Evolutionary conservation across 2,888 invertebrate species (phyloP), one percentile per base, ranked within the genome.

Genomic region (Globia sparganii): DNA sequence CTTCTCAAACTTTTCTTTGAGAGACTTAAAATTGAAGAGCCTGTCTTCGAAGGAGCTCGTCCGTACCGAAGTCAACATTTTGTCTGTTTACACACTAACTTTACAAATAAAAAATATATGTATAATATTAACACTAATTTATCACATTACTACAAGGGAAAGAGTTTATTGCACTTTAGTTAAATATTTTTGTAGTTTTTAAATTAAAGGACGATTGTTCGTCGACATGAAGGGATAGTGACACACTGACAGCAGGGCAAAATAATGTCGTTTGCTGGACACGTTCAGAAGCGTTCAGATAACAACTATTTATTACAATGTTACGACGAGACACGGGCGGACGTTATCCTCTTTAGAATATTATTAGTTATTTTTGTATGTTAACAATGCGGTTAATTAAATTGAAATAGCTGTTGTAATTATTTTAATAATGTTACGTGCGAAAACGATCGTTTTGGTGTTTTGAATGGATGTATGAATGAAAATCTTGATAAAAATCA

Each of bases 1-100:
- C 80, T 91, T 79, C 86, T 96, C 96, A 90, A 96, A 96, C 87
- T 94, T 93, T 71, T 96, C 95, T 89, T 95, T 96, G 46, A 96
- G 86, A 78, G 92, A 93, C 78, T 95, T 93, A 85, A 96, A 96
- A 87, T 91, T 96, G 85, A 90, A 96, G 68, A 95, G 93, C 75
- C 96, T 91, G 58, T 95, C 95, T 15, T 95, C 94, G 69, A 92
- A 88, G 18, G 92, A 89, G 18, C 94, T 87, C 25, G 92, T 88
- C 25, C 94, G 90, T 74, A 95, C 86, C 5, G 95, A 94, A 28
- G 75, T 31, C 86, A 96, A 87, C 94, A 96, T 95, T 89, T 91
- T 93, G 81, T n/a, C 80, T 77, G 66, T 77, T 87, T 83, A 78
- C 67, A 87, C 87, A 89, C 85, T 78, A 80, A 68, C 72, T 64